Conservation (phyloP, 2,888 invertebrate genomes). For the Drosophila anceps region DNA sequence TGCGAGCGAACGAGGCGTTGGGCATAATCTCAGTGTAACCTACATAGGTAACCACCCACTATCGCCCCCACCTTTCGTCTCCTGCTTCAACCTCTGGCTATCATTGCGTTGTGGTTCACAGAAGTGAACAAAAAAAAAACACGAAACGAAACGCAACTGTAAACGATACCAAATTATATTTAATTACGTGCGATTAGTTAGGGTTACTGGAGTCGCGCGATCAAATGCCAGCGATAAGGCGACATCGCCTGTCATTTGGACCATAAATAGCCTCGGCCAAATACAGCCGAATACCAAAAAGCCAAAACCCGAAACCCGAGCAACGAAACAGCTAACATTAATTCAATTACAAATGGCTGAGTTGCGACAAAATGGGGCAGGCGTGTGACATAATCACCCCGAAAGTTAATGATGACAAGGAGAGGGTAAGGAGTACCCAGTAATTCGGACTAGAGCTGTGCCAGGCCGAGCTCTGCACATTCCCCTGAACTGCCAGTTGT, state of each 20-base stretch:
- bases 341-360: constrained; percentile 82
- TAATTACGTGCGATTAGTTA: constrained; percentile 85
- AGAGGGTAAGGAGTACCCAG: background rate
- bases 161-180: constrained; percentile 83
- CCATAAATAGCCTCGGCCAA: constrained; percentile 55
- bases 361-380: constrained; percentile 62
- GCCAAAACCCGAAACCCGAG: constrained; percentile 1
- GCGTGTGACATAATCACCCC: constrained; percentile 79
- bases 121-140: background rate
- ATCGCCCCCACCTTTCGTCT: constrained; percentile 2
- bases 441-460: background rate
- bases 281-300: constrained; percentile 22
- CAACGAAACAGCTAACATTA: constrained; percentile 59
- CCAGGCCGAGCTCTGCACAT: constrained; percentile 8
- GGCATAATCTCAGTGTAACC: constrained; percentile 55
- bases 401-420: constrained; percentile 10
- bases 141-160: constrained; percentile 65
- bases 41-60: constrained; percentile 30
- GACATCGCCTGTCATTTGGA: constrained; percentile 68
- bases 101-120: constrained; percentile 17
- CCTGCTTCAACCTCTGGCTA: background rate
- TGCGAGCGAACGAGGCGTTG: constrained; percentile 55
- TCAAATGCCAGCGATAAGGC: constrained; percentile 80
- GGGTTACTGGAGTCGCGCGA: constrained; percentile 83
- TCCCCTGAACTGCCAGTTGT: constrained; percentile 47